Conservation (phyloP, 2,113 vertebrate species). For the Columbina picui region DNA sequence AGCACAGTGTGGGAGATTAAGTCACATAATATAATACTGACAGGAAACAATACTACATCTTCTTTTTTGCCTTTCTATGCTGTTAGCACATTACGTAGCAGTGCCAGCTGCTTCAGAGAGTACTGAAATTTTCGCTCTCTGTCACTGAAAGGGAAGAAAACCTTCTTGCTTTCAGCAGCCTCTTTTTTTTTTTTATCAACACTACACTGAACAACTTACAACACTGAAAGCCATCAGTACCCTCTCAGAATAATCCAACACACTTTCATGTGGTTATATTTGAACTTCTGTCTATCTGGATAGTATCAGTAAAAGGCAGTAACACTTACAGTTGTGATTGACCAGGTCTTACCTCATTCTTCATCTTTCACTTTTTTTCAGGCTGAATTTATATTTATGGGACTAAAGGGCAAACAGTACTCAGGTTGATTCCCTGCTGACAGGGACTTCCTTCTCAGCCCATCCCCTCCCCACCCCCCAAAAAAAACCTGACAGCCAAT, state of each 20-base stretch:
- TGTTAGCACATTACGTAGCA: not conserved
- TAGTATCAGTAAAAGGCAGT: not conserved
- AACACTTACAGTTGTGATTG: not conserved
- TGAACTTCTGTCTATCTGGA: not conserved
- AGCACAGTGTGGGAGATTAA: not conserved
- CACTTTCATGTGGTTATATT: not conserved
- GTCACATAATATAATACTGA: too few relatives aligned
- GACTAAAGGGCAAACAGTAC: not conserved
- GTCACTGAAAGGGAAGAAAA: not conserved
- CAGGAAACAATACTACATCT: conserved; percentile 28
- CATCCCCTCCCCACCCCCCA: not conserved
- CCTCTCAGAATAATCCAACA: not conserved
- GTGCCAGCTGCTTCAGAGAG: not conserved
- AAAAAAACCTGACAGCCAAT: not conserved
- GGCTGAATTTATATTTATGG: not conserved
- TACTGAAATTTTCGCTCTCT: not conserved
- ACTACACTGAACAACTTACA: not conserved
- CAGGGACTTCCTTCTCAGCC: not conserved
- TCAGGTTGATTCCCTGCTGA: conserved; percentile 6
- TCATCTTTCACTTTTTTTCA: not conserved
- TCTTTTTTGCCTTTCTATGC: conserved; percentile 41
- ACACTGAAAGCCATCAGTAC: not conserved
- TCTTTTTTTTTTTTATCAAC: not conserved
- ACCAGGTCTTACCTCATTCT: conserved; percentile 11
- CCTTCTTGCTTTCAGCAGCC: not conserved